Evolutionary conservation across 2,888 invertebrate genomes (phyloP).

Genomic region (Drosophila limbata): DNA sequence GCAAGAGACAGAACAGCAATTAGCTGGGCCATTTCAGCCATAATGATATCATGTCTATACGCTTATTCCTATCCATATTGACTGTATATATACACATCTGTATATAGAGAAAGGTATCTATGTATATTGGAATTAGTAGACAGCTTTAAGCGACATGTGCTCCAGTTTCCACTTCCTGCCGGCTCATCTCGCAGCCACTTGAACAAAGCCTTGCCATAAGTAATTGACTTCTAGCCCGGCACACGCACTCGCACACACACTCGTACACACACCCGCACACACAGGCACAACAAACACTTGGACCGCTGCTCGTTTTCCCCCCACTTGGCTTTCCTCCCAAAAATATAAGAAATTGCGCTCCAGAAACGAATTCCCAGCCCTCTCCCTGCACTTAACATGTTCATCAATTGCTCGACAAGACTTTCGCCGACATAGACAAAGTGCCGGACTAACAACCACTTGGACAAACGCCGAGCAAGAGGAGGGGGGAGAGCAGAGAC

Average conservation of each 20-base stretch:
- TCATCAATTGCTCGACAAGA: conserved; percentile 74
- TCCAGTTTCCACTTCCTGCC: conserved; percentile 64
- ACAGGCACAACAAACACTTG: conserved; percentile 25
- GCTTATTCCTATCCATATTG: not conserved
- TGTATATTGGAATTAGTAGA: conserved; percentile 32
- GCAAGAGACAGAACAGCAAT: conserved; percentile 22
- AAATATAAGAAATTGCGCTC: conserved; percentile 49
- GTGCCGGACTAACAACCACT: conserved; percentile 58
- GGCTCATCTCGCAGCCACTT: conserved; percentile 59
- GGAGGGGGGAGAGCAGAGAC: conserved; percentile 8
- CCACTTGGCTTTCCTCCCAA: conserved; percentile 5
- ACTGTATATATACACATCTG: not conserved
- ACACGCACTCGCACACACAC: conserved; percentile 24
- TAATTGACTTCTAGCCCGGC: conserved; percentile 69
- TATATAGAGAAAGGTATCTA: conserved; percentile 1
- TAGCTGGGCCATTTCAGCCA: conserved; percentile 18
- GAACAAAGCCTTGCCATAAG: conserved; percentile 67
- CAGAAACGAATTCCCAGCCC: conserved; percentile 62
- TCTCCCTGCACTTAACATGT: conserved; percentile 77
- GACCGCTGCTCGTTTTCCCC: conserved; percentile 1
- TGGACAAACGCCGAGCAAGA: conserved; percentile 3
- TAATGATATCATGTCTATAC: conserved; percentile 20
- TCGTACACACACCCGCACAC: conserved; percentile 23
- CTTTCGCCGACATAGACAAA: conserved; percentile 71
- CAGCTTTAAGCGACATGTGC: conserved; percentile 56